These are phyloP conservation scores for Hexactinellida sp. DNA, from an alignment of 37 sponge, comb jelly and placozoan species.

Conservation along the genomic window DNA sequence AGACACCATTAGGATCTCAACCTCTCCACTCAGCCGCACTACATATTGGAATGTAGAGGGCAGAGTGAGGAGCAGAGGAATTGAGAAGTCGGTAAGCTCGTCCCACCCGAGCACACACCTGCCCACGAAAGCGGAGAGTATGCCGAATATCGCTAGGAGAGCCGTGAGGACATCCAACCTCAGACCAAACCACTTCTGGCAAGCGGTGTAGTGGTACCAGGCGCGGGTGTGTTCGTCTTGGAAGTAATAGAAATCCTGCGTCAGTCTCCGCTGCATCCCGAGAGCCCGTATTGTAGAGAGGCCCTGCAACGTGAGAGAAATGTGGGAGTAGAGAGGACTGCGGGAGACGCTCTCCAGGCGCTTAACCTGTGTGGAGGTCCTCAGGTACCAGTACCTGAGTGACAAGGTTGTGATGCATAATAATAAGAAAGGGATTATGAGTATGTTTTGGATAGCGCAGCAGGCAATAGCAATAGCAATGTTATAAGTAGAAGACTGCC, in stretches of 20 bases:
- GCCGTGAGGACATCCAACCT: not conserved
- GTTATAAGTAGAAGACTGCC: not conserved
- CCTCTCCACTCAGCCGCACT: constrained; percentile 31
- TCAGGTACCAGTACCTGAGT: constrained; percentile 24
- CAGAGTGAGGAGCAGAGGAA: not conserved
- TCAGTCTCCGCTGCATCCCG: constrained; percentile 8
- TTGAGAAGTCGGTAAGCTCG: not conserved
- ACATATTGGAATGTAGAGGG: constrained; percentile 29
- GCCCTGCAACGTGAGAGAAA: constrained; percentile 19
- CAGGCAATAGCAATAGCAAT: constrained; percentile 21
- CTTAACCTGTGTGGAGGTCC: constrained; percentile 40
- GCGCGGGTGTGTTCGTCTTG: not conserved
- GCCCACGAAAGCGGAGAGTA: not conserved
- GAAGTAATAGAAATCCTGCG: constrained; percentile 17
- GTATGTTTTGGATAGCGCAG: not conserved
- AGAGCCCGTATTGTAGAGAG: constrained; percentile 36
- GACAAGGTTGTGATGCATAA: not conserved
- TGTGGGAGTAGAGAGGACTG: constrained; percentile 22
- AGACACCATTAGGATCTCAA: constrained; percentile 36
- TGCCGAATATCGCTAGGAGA: not conserved
- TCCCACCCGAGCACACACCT: not conserved
- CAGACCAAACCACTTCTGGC: not conserved
- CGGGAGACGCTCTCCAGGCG: constrained; percentile 36
- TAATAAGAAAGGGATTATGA: constrained; percentile 20
- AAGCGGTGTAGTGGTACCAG: not conserved